These are phyloP conservation scores for Apotomis betuletana DNA, from an alignment of 2,888 invertebrate species.

Conservation along the genomic window DNA sequence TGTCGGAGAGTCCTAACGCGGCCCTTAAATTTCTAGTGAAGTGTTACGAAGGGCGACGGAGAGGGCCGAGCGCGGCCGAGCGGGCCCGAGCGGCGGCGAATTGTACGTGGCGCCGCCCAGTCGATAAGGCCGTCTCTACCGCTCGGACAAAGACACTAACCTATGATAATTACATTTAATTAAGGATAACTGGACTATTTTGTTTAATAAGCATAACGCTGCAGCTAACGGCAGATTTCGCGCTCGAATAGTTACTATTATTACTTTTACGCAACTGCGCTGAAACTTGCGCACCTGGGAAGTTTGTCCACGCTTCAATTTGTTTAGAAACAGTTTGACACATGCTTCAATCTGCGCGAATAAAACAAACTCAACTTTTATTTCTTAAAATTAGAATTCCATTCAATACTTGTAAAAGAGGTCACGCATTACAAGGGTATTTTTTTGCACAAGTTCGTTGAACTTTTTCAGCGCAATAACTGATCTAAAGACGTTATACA, in stretches of 20 bases:
- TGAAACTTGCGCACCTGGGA: constrained; percentile 3
- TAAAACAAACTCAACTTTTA: background rate
- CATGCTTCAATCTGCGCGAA: background rate
- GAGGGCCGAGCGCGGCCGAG: constrained; percentile 66
- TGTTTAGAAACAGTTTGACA: constrained; percentile 39
- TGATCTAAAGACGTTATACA: constrained; percentile 37
- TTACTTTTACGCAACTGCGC: constrained; percentile 36
- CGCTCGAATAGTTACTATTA: constrained; percentile 51
- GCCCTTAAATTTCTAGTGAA: constrained; percentile 79
- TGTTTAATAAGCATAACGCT: constrained; percentile 70
- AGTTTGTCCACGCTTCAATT: constrained; percentile 28
- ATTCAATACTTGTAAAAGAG: background rate
- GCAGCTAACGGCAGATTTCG: constrained; percentile 58
- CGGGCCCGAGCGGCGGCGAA: constrained; percentile 57
- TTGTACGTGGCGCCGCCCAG: constrained; percentile 80
- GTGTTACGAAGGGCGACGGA: constrained; percentile 59
- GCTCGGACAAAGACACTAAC: constrained; percentile 82
- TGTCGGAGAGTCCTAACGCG: constrained; percentile 72
- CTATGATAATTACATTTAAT: constrained; percentile 83
- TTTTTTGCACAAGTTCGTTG: constrained; percentile 3
- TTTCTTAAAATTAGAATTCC: background rate
- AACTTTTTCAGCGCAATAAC: constrained; percentile 8
- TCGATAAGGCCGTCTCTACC: constrained; percentile 81
- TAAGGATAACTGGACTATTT: constrained; percentile 77
- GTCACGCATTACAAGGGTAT: background rate